phyloP scores from a whole-genome alignment of 2,113 vertebrate species.

The Strix aluco region DNA sequence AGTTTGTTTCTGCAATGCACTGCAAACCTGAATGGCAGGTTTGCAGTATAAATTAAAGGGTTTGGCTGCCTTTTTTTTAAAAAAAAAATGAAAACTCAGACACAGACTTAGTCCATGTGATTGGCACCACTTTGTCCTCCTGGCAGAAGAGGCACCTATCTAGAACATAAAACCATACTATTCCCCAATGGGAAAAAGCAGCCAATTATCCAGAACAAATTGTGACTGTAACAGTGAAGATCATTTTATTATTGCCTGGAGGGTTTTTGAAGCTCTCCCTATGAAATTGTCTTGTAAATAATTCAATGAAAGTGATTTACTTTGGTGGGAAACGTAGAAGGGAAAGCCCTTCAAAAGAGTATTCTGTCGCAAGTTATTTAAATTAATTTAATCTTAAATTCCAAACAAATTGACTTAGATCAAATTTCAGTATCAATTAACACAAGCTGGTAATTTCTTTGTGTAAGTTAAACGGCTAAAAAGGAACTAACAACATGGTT shows the following conservation, averaged over 20 bases:
- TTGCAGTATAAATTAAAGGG: rapidly evolving
- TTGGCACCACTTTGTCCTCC: neutral
- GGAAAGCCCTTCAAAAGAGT: conserved; percentile 35
- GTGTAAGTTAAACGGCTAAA: neutral
- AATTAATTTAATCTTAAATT: conserved; percentile 60
- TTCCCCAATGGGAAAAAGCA: conserved; percentile 18
- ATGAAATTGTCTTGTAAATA: conserved; percentile 73
- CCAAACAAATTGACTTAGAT: conserved; percentile 61
- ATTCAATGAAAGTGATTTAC: conserved; percentile 72
- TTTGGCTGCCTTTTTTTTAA: neutral
- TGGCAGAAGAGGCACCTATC: conserved; percentile 1
- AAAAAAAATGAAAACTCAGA: neutral
- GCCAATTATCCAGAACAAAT: conserved; percentile 71
- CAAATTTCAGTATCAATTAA: conserved; percentile 66
- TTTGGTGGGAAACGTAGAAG: conserved; percentile 41
- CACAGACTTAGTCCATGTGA: neutral
- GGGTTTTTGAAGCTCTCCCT: conserved; percentile 71
- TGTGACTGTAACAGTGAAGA: conserved; percentile 66
- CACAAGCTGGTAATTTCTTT: neutral
- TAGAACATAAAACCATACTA: neutral
- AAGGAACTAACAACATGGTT: neutral
- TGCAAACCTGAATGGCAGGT: neutral
- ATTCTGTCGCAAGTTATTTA: conserved; percentile 60
- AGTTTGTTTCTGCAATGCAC: neutral
- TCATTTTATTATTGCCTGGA: conserved; percentile 72